Percentiles rank a stretch among this genome's conserved stretches.
Conservation (phyloP, 2,113 vertebrate species). For the Myanophis thanlyinensis region DNA sequence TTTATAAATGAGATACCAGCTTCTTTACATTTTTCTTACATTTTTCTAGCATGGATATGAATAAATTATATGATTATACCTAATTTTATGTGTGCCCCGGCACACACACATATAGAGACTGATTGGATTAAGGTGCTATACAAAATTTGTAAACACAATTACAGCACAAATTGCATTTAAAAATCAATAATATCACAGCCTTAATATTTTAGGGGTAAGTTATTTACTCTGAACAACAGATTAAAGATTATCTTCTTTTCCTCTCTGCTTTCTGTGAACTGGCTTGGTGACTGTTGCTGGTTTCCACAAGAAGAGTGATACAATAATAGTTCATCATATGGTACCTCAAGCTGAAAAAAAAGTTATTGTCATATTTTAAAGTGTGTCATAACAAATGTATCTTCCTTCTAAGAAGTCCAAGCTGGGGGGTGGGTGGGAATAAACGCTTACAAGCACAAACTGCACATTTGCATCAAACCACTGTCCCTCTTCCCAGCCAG, state of each 20-base stretch:
- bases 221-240: background rate
- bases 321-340: background rate
- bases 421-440: background rate
- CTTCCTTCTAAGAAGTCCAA: background rate
- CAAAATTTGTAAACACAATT: background rate
- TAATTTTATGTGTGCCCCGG: background rate
- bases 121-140: background rate
- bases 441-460: background rate
- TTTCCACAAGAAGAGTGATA: too few relatives aligned
- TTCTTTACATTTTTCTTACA: background rate
- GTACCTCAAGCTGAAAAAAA: background rate
- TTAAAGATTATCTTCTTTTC: background rate
- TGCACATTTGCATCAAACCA: background rate
- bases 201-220: background rate
- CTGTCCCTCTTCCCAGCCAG: background rate
- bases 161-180: background rate
- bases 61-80: background rate
- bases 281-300: background rate
- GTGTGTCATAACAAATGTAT: background rate
- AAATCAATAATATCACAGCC: background rate
- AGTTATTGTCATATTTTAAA: background rate
- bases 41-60: background rate
- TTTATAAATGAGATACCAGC: background rate
- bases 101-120: background rate
- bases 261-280: background rate